Base-by-base conservation (phyloP, 2,888 invertebrate genomes). In the Oxycera nigricornis region DNA sequence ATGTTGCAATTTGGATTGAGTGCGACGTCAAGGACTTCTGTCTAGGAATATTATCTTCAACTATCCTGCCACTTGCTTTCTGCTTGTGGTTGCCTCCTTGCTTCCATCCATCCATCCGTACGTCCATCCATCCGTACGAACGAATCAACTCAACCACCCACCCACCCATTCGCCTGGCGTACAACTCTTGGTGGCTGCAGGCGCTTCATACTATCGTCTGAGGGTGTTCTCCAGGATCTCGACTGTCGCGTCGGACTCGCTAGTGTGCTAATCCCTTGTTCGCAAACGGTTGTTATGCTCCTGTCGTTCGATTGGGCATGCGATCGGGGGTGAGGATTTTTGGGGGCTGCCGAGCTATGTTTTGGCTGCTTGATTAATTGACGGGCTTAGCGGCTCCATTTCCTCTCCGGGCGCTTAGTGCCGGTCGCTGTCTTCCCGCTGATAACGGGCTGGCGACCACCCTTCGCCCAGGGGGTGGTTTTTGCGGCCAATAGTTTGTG, bases 21-120 rank as follows among this genome's bases (percentile, higher is more conserved):
- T 61, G 35, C 61, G 30, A 61, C 35, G 61, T 31, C 61, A 61
- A 61, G 61, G 61, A 61, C 61, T 61, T 61, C 61, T 61, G 61
- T 61, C 61, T 61, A 61, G 35, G 35, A 61, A 61, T 26, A 61
- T 61, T 35, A 31, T 24, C 61, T 61, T 61, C 31, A 31, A 61
- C 35, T 61, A 61, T 61, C 11, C 20, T 61, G 61, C 35, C 61
- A 61, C 61, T 55, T 55, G 55, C 22, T 55, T 55, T 20, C 22
- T 24, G 24, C 24, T 20, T 20, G 22, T 55, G 55, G 24, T 24
- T 55, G 22, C 24, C 55, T 22, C 55, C 55, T 55, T 9, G 55
- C 22, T 7, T 39, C 39, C 20, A 55, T 22, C 55, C 24, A 6
- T 4, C 22, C 55, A 17, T 17, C 55, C 20, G 14, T 24, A 20